Conservation (phyloP, 1,140 invertebrate genomes). For the Nylanderia fulva region DNA sequence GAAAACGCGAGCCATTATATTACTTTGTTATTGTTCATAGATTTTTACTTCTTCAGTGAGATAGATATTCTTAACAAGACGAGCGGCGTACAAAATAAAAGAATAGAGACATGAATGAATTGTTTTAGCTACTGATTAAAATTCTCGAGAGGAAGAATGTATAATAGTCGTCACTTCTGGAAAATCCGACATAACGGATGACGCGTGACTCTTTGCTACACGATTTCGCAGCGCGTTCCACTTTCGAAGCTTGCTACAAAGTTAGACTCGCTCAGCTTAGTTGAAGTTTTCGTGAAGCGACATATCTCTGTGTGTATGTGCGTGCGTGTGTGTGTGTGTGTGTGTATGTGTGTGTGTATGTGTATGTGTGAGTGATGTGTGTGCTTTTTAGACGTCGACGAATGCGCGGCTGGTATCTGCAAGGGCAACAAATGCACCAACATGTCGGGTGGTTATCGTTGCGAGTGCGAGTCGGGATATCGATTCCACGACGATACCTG, state of each 20-base stretch:
- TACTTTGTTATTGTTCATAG: no score
- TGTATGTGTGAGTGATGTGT: conserved; percentile 20
- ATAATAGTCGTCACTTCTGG: conserved; percentile 16
- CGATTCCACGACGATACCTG: conserved; percentile 87
- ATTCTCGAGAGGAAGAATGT: not conserved
- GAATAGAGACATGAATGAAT: no score
- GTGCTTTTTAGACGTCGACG: conserved; percentile 88
- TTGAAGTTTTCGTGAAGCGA: conserved; percentile 43
- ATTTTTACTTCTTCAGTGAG: not conserved
- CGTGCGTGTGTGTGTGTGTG: conserved; percentile 26
- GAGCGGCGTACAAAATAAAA: not conserved
- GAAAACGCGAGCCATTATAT: no score
- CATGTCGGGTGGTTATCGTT: conserved; percentile 93
- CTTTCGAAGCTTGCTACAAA: conserved; percentile 40
- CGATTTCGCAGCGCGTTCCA: conserved; percentile 26
- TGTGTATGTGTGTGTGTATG: not conserved
- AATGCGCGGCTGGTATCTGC: conserved; percentile 88
- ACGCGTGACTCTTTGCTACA: conserved; percentile 9
- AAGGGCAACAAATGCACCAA: conserved; percentile 91
- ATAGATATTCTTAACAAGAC: not conserved
- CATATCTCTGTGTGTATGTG: no score
- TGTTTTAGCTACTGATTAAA: not conserved
- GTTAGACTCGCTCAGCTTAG: conserved; percentile 50
- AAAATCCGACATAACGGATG: conserved; percentile 26
- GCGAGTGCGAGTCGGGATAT: conserved; percentile 92